Percentiles rank a stretch among this genome's conserved stretches.
Evolutionary conservation across 2,888 invertebrate genomes (phyloP).

Genomic region (Tryphoninae sp.): DNA sequence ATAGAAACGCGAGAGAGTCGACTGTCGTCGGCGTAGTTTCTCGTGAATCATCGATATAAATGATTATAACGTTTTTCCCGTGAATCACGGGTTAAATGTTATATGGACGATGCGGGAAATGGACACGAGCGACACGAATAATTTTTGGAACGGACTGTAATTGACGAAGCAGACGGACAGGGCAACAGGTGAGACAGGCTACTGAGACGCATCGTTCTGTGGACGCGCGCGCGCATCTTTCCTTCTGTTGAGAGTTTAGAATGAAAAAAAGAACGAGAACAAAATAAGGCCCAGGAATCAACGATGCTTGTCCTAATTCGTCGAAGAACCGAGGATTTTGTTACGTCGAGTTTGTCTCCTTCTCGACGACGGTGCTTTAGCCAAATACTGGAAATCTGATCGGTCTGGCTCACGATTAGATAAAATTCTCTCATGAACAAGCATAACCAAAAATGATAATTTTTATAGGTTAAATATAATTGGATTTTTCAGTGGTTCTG

Average conservation of each 20-base stretch:
- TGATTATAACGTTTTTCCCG: slow-evolving; percentile 36
- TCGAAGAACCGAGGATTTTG: slow-evolving; percentile 40
- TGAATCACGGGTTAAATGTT: slow-evolving; percentile 37
- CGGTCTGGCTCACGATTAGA: slow-evolving; percentile 36
- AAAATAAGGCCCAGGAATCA: slow-evolving; percentile 32
- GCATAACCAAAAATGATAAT: slow-evolving; percentile 10
- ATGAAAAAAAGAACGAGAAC: slow-evolving; percentile 31
- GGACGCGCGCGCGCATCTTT: slow-evolving; percentile 33
- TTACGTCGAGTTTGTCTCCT: slow-evolving; percentile 43
- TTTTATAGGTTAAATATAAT: slow-evolving; percentile 3
- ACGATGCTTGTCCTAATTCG: slow-evolving; percentile 56
- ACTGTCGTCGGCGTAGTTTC: slow-evolving; percentile 14
- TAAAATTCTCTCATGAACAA: not conserved
- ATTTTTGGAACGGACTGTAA: slow-evolving; percentile 62
- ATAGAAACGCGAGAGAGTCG: slow-evolving; percentile 34
- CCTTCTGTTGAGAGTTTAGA: slow-evolving; percentile 23
- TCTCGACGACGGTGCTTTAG: slow-evolving; percentile 17
- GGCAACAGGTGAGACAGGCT: slow-evolving; percentile 68
- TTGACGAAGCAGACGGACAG: slow-evolving; percentile 52
- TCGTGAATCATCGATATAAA: slow-evolving; percentile 58
- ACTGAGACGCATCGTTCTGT: slow-evolving; percentile 36
- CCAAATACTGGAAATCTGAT: slow-evolving; percentile 42
- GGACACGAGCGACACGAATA: not conserved
- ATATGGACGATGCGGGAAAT: not conserved
- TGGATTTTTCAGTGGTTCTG: not conserved